These are phyloP conservation scores for Baryphthengus martii DNA, from an alignment of 2,113 vertebrate genomes.

Conservation along the genomic window DNA sequence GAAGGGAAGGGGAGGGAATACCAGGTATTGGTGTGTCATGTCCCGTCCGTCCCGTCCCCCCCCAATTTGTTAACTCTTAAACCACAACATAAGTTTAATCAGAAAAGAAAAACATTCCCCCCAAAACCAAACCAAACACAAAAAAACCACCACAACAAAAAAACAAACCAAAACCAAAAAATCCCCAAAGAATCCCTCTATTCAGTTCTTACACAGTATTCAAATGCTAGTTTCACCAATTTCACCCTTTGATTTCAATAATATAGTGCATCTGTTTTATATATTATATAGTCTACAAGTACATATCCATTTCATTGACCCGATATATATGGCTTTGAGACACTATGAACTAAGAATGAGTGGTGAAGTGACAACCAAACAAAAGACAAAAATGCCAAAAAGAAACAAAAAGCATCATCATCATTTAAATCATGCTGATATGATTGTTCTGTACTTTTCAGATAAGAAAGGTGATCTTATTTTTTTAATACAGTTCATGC, in stretches of 20 bases:
- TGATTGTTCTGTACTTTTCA: background rate
- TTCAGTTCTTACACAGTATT: background rate
- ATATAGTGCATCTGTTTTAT: background rate
- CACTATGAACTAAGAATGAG: background rate
- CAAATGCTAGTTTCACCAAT: background rate
- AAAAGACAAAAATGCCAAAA: background rate
- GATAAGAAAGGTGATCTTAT: background rate
- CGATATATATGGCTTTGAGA: background rate
- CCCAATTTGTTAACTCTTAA: too few species aligned
- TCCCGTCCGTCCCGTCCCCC: too few species aligned
- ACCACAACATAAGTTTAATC: too few species aligned
- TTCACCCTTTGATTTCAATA: background rate
- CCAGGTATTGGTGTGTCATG: too few species aligned
- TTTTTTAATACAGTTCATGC: background rate
- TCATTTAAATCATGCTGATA: background rate
- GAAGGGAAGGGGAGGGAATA: too few species aligned
- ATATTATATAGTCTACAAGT: background rate
- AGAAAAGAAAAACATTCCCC: too few species aligned
- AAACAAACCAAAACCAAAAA: background rate
- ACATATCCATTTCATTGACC: background rate
- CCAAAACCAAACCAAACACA: too few species aligned
- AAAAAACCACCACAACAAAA: too few species aligned
- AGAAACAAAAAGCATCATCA: fast-evolving
- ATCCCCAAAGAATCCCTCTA: background rate
- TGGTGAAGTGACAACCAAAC: background rate